Conservation (phyloP, 2,888 invertebrate species). For the Omphaloscelis lunosa region DNA sequence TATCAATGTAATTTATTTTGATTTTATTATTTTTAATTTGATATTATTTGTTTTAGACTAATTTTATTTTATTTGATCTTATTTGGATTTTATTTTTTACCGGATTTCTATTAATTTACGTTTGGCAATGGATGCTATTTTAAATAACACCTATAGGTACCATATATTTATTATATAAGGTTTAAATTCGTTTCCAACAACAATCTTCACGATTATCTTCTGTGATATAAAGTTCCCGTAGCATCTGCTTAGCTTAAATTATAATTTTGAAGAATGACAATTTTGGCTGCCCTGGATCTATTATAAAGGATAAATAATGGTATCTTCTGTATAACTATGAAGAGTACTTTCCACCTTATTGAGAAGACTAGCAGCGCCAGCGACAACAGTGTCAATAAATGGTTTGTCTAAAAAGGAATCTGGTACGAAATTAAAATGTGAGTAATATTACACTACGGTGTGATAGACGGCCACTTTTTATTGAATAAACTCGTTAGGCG, state of each 20-base stretch:
- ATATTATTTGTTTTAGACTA: no score
- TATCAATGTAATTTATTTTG: no score
- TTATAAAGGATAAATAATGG: neutral
- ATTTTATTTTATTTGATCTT: no score
- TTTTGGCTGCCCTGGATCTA: neutral
- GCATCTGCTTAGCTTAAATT: neutral
- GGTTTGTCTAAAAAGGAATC: neutral
- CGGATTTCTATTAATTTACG: no score
- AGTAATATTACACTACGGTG: constrained; percentile 47
- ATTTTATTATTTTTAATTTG: no score
- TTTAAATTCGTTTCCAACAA: neutral
- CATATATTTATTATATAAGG: no score
- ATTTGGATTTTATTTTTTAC: no score
- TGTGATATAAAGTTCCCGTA: neutral
- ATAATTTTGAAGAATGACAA: neutral
- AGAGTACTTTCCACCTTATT: neutral
- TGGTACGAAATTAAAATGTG: constrained; percentile 11
- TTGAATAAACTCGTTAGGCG: constrained; percentile 71
- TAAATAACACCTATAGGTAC: no score
- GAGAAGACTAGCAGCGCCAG: neutral
- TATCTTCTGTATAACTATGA: neutral
- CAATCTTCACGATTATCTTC: neutral
- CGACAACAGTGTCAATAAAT: no score
- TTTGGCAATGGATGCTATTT: no score
- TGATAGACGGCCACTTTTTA: constrained; percentile 58